phyloP scores from a whole-genome alignment of 2,113 vertebrate genomes.

The Neogobius melanostomus region DNA sequence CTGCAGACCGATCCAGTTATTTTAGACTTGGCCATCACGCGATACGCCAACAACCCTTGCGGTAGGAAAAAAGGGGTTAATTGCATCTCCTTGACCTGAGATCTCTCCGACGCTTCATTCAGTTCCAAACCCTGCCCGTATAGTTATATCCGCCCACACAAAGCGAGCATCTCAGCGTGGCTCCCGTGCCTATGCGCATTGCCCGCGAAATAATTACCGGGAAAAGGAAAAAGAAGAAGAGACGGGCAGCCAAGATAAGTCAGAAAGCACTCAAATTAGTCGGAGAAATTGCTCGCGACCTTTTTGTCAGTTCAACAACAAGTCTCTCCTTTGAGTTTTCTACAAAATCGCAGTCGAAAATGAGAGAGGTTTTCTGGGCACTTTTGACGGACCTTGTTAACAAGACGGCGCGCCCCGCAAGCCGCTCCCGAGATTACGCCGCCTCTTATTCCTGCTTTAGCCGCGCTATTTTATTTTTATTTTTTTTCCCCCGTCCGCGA shows the following conservation, averaged over 20 bases:
- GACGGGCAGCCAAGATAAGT: neutral
- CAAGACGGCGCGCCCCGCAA: neutral
- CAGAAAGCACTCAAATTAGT: neutral
- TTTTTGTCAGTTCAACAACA: neutral
- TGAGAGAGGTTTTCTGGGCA: conserved; percentile 7
- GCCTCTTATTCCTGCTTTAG: neutral
- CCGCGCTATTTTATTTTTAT: neutral
- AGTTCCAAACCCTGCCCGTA: neutral
- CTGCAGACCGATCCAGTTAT: neutral
- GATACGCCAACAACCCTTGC: neutral
- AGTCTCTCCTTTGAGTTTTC: conserved; percentile 1
- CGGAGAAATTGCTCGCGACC: neutral
- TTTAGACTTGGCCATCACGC: neutral
- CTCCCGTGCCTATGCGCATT: neutral
- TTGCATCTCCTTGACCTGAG: conserved; percentile 7
- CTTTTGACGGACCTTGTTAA: conserved; percentile 7
- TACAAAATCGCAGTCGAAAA: conserved; percentile 1
- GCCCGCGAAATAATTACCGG: neutral
- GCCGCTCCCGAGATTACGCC: neutral
- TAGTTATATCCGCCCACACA: neutral
- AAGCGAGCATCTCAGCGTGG: too few relatives aligned
- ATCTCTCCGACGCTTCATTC: neutral
- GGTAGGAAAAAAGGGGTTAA: neutral
- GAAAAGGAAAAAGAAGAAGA: neutral
- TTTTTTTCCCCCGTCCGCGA: too few relatives aligned